phyloP scores from a whole-genome alignment of 1,140 invertebrate genomes.

The honey bee (Apis mellifera) region DNA sequence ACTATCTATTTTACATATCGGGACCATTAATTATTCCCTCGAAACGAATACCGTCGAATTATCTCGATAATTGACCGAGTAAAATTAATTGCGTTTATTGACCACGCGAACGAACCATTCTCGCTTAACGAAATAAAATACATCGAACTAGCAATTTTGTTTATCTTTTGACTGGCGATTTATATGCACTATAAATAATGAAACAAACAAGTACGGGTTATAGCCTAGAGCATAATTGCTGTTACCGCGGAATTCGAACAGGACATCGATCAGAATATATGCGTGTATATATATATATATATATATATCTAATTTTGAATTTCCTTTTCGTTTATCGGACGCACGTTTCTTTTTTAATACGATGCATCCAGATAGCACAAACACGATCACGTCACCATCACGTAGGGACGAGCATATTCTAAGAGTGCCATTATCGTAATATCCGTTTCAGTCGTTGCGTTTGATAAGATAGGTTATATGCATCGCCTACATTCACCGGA shows the following conservation, averaged over 20 bases:
- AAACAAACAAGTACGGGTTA: neutral
- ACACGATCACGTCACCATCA: neutral
- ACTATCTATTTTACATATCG: constrained; percentile 19
- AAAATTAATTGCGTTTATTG: constrained; percentile 36
- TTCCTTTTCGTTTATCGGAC: constrained; percentile 6
- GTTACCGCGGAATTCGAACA: neutral
- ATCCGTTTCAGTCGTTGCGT: constrained; percentile 69
- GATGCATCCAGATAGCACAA: neutral
- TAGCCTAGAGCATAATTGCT: neutral
- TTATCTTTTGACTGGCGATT: constrained; percentile 25
- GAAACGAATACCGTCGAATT: constrained; percentile 35
- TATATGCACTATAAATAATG: neutral
- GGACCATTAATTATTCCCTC: constrained; percentile 17
- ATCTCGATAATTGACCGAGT: constrained; percentile 30
- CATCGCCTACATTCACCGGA: constrained; percentile 52
- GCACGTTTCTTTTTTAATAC: constrained; percentile 16
- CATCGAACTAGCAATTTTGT: constrained; percentile 24
- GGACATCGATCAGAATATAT: neutral
- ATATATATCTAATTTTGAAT: neutral
- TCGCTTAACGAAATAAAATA: constrained; percentile 19
- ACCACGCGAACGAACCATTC: neutral
- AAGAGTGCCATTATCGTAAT: constrained; percentile 68
- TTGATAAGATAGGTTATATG: constrained; percentile 66
- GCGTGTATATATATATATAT: neutral
- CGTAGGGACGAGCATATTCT: constrained; percentile 3